Evolutionary conservation across 2,113 vertebrate species (phyloP).

Genomic region (Eptesicus fuscus): DNA sequence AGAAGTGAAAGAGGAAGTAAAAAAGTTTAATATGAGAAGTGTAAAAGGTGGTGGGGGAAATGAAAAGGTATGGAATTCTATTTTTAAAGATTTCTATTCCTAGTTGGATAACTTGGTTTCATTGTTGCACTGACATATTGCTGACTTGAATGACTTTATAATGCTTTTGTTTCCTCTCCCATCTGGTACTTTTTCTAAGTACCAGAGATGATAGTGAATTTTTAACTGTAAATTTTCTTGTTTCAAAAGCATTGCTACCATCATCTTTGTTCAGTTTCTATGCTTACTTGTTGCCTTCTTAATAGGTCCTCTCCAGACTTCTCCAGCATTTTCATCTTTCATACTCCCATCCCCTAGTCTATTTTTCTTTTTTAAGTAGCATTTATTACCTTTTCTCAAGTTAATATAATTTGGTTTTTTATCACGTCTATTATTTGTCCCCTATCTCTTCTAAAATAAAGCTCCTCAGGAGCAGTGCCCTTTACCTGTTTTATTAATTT

Average conservation of each 20-base stretch:
- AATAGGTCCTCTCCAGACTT: not conserved
- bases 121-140: not conserved
- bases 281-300: not conserved
- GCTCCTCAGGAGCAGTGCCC: not conserved
- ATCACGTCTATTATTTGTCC: not conserved
- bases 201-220: not conserved
- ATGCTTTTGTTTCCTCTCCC: not conserved
- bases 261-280: not conserved
- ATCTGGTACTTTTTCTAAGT: not conserved
- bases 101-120: not conserved
- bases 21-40: conserved; percentile 98
- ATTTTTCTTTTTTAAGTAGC: not conserved
- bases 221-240: not conserved
- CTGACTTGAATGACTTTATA: not conserved
- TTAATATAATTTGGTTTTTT: not conserved
- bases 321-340: not conserved
- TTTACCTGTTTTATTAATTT: not conserved
- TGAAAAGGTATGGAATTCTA: conserved; percentile 89
- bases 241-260: not conserved
- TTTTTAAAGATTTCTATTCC: not conserved
- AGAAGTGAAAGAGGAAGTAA: conserved; percentile 99
- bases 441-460: not conserved
- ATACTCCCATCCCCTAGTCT: not conserved
- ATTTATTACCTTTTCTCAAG: not conserved
- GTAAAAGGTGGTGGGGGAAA: conserved; percentile 91